These are phyloP conservation scores for Scaptomyza cyrtandrae DNA, from an alignment of 2,888 invertebrate species.

Conservation along the genomic window DNA sequence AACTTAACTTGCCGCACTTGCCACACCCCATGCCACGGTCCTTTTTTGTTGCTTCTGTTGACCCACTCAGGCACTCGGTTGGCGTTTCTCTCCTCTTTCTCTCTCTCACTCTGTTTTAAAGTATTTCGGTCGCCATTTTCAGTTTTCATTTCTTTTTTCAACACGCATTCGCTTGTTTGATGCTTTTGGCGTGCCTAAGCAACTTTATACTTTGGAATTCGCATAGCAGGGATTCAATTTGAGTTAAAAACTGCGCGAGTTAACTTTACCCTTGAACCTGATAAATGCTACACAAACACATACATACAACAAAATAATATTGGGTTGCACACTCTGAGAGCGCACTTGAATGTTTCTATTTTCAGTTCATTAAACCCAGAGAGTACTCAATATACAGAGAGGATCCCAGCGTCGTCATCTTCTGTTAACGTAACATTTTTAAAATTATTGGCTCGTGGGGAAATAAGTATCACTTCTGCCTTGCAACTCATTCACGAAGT, in stretches of 20 bases:
- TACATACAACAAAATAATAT: neutral
- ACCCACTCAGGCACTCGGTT: conserved; percentile 2
- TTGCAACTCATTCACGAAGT: too few relatives aligned
- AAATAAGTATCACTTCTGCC: too few relatives aligned
- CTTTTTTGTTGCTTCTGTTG: neutral
- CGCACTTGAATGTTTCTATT: conserved; percentile 52
- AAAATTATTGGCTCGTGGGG: too few relatives aligned
- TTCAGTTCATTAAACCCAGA: conserved; percentile 76
- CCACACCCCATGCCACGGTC: neutral
- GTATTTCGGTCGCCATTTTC: conserved; percentile 51
- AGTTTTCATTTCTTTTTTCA: conserved; percentile 40
- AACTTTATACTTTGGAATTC: conserved; percentile 46
- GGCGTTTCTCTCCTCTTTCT: neutral
- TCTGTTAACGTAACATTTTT: too few relatives aligned
- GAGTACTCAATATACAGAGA: too few relatives aligned
- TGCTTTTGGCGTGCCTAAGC: conserved; percentile 38
- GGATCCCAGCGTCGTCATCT: too few relatives aligned
- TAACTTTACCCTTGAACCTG: conserved; percentile 53
- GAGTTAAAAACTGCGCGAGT: conserved; percentile 19
- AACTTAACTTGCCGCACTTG: conserved; percentile 9
- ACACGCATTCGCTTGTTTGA: conserved; percentile 58
- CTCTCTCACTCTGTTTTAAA: conserved; percentile 3
- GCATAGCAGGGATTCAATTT: conserved; percentile 30
- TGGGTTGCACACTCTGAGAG: conserved; percentile 1
- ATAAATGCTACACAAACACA: conserved; percentile 26